Conservation (phyloP, 2,888 invertebrate species). For the Sesia apiformis region DNA sequence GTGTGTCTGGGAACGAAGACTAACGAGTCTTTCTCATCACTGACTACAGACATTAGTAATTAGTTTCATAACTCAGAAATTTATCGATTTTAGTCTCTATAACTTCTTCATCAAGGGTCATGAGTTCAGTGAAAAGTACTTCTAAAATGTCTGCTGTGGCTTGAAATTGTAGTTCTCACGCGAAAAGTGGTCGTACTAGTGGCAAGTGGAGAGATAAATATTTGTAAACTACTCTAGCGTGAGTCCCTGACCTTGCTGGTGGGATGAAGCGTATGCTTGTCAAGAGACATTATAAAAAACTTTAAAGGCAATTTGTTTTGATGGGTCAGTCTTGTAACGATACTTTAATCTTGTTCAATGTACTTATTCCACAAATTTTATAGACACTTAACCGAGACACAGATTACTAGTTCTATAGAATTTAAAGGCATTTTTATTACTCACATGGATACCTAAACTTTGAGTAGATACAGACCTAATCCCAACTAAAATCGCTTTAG, state of each 20-base stretch:
- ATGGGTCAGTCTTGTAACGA: neutral
- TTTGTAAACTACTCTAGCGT: constrained; percentile 49
- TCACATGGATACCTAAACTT: too few relatives aligned
- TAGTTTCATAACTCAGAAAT: neutral
- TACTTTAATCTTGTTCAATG: too few relatives aligned
- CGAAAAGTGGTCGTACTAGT: constrained; percentile 45
- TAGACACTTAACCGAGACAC: too few relatives aligned
- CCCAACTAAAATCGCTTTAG: too few relatives aligned
- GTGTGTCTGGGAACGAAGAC: constrained; percentile 34
- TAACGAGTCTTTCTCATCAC: constrained; percentile 17
- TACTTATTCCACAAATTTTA: too few relatives aligned
- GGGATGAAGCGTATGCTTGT: neutral
- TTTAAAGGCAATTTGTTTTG: constrained; percentile 2
- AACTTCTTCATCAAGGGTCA: neutral
- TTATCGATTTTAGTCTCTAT: constrained; percentile 6
- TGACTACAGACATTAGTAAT: constrained; percentile 4
- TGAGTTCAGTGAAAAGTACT: neutral
- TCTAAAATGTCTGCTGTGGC: constrained; percentile 7
- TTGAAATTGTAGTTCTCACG: constrained; percentile 51
- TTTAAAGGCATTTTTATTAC: too few relatives aligned
- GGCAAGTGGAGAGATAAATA: constrained; percentile 65
- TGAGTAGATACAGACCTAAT: too few relatives aligned
- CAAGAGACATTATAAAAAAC: constrained; percentile 2
- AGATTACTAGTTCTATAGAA: too few relatives aligned
- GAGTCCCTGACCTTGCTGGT: constrained; percentile 41